A percentile compares a stretch with the other conserved stretches of the same genome.
phyloP scores from a whole-genome alignment of 2,888 invertebrate species.

The Disparrhopalites patrizii region DNA sequence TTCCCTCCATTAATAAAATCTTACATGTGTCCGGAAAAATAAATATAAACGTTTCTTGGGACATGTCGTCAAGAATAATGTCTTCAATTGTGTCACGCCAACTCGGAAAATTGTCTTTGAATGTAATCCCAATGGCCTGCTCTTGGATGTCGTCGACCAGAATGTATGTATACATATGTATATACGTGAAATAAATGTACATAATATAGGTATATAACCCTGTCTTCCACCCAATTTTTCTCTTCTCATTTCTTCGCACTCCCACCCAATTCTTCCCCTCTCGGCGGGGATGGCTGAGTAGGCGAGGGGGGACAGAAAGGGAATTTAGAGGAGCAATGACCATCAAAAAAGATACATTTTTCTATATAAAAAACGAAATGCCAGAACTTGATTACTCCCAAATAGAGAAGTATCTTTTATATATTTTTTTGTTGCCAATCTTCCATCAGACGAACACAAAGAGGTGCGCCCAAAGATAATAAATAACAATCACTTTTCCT shows the following conservation, averaged over 20 bases:
- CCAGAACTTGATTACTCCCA: too few species aligned
- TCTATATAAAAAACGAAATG: too few species aligned
- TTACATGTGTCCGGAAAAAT: slow-evolving; percentile 14
- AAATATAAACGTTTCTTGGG: slow-evolving; percentile 24
- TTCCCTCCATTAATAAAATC: slow-evolving; percentile 20
- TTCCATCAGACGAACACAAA: too few species aligned
- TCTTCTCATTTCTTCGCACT: not conserved
- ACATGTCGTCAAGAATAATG: slow-evolving; percentile 25
- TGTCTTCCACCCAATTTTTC: not conserved
- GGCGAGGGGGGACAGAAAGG: too few species aligned
- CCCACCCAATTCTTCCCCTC: not conserved
- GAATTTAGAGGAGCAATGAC: too few species aligned
- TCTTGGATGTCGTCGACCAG: slow-evolving; percentile 1
- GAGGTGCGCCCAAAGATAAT: too few species aligned
- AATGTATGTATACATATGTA: not conserved
- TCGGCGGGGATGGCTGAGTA: too few species aligned
- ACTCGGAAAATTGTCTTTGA: slow-evolving; percentile 23
- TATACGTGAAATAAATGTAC: too few species aligned
- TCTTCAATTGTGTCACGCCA: slow-evolving; percentile 19
- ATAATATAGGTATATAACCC: slow-evolving; percentile 3
- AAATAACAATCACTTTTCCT: too few species aligned
- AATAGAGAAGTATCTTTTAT: too few species aligned
- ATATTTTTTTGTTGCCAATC: too few species aligned
- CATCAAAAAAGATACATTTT: too few species aligned
- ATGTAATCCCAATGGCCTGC: slow-evolving; percentile 20